Base-by-base conservation (phyloP, 2,888 invertebrate species). In the Eupeodes luniger region DNA sequence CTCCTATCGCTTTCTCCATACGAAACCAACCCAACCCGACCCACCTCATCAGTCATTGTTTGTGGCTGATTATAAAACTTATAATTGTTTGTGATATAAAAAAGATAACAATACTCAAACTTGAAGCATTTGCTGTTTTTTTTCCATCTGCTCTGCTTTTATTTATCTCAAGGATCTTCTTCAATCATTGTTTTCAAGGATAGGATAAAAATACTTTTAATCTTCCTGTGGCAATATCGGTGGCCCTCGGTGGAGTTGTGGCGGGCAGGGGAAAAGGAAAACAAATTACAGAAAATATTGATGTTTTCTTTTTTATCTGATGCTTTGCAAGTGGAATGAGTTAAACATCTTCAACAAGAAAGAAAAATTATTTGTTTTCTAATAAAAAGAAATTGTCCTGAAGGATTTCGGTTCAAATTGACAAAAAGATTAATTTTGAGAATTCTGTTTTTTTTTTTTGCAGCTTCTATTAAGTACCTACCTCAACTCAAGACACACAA, bases 401-500 rank as follows among this genome's bases (percentile, higher is more conserved):
- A 40, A 53, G 53, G 69, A 69, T 66, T 66, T 53, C 16, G 16
- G 16, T 62, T 62, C 66, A 66, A 49, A 66, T 49, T 69, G 69
- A 69, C 69, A 69, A 51, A 53, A 53, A 55, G 69, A 69, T 69
- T 69, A 69, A 69, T 66, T 44, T 62, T 62, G 44, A 59, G 34
- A n/a, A 59, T 59, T 16, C 36, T 66, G 47, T 16, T 1, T 57
- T 57, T 49, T 57, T 49, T 36, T 40, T 40, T 49, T 66, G 49
- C n/a, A 34, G 59, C 36, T 36, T 59, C 62, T 16, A 62, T 62
- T 16, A n/a, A n/a, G 16, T 44, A 62, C 40, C 11, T 44, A 6
- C 40, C 14, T 51, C 5, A 12, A n/a, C 14, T 51, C 14, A 14
- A 51, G 2, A n/a, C 61, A 40, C 40, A 40, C 5, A 16, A n/a